A percentile compares a stretch with the other conserved stretches of the same genome.
phyloP scores from a whole-genome alignment of 2,797 vertebrate genomes.

The Rhabdophis nuchalis region DNA sequence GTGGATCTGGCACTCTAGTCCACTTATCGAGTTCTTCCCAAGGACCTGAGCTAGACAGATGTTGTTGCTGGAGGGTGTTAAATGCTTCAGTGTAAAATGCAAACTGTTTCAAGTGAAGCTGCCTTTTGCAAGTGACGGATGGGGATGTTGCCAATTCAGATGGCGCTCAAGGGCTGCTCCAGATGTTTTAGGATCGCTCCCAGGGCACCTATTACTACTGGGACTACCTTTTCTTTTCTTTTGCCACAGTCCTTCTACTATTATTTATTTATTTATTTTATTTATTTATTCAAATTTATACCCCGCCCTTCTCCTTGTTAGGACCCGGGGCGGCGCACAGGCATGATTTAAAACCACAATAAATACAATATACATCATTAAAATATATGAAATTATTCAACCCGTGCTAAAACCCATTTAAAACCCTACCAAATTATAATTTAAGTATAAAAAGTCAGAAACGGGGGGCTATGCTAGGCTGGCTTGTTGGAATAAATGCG shows the following conservation, averaged over 20 bases:
- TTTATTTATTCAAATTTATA: no score
- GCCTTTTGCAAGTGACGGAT: background rate
- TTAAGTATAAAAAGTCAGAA: no score
- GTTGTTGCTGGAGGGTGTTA: background rate
- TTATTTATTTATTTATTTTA: no score
- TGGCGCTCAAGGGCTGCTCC: background rate
- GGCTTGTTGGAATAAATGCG: no score
- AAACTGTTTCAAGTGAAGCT: background rate
- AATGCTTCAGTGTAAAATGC: background rate
- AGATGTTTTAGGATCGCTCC: background rate
- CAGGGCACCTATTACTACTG: background rate
- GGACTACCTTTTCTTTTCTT: background rate
- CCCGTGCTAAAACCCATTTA: no score
- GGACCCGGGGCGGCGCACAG: no score
- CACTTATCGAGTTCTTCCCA: background rate
- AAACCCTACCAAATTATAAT: no score
- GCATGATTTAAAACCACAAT: no score
- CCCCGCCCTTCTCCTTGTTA: no score
- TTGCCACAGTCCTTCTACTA: background rate
- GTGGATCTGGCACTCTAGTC: background rate
- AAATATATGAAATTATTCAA: no score
- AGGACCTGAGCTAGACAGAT: background rate
- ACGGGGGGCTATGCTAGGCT: no score
- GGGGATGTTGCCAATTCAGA: background rate
- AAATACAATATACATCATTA: no score